phyloP scores from a whole-genome alignment of 2,113 vertebrate genomes.

The Alligator mississippiensis region DNA sequence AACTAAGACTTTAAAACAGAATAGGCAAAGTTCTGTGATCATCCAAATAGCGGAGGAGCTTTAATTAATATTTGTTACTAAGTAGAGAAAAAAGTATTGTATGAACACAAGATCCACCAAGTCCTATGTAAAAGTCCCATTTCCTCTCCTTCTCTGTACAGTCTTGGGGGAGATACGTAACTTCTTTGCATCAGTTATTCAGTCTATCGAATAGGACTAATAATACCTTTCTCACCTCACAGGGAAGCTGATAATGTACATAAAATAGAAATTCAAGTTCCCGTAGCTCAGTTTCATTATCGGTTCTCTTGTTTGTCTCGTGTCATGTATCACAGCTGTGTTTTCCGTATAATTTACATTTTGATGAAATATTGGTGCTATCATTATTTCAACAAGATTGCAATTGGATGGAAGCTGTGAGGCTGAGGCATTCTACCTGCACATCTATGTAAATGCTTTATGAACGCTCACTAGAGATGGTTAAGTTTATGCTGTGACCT shows the following conservation, averaged over 20 bases:
- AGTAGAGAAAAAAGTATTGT: background rate
- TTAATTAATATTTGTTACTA: background rate
- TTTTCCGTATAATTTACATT: constrained; percentile 10
- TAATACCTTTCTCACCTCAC: background rate
- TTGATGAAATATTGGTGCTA: constrained; percentile 17
- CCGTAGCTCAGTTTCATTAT: background rate
- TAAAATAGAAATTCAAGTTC: background rate
- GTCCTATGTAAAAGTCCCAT: background rate
- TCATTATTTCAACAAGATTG: background rate
- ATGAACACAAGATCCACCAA: background rate
- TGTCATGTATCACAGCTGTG: background rate
- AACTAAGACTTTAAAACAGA: fast-evolving
- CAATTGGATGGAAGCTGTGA: background rate
- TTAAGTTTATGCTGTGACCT: background rate
- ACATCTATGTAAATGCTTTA: background rate
- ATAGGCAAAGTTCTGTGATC: fast-evolving
- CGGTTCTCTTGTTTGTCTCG: background rate
- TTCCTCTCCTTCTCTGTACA: background rate
- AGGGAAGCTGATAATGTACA: background rate
- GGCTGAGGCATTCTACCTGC: background rate
- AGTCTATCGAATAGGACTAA: fast-evolving
- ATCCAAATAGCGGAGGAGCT: background rate
- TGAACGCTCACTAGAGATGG: background rate
- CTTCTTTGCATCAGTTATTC: background rate
- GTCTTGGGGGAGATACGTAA: background rate